Evolutionary conservation across 2,797 vertebrate species (phyloP), one percentile per base, ranked within the genome.

Genomic region (Salarias fasciatus): DNA sequence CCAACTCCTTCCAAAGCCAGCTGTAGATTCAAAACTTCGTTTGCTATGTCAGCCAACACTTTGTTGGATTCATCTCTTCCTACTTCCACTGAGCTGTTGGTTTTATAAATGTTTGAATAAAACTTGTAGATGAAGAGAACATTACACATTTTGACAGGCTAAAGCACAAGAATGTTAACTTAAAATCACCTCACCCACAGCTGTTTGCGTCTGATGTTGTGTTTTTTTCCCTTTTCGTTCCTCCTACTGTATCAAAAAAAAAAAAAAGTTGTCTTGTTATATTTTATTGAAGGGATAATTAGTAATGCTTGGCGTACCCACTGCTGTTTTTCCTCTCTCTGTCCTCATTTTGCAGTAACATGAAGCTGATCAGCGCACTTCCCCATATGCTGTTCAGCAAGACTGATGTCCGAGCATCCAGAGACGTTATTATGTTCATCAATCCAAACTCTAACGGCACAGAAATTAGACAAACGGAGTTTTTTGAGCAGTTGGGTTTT

Each of bases 401-500:
- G 29, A 42, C 35, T 15, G 66, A 47, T 13, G 48, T 43, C 18
- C 47, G 14, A 56, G 51, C 6, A n/a, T n/a, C n/a, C n/a, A n/a
- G n/a, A n/a, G n/a, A n/a, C n/a, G 33, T 6, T 35, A 35, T n/a
- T n/a, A n/a, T n/a, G n/a, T n/a, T n/a, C 33, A 35, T 35, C 33
- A 9, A 6, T 35, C 35, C 33, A 9, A 1, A 6, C 5, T 35
- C 33, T 2, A 1, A 6, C 33, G 6, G 33, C 33, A 1, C 33
- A 30, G 31, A 79, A 80, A 69, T 78, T 50, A 78, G 64, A 77
- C 71, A 63, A 77, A 69, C 50, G 24, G 31, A 52, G 56, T 64
- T 65, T n/a, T 45, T 59, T 28, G n/a, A 63, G 53, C 49, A 31
- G 46, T 1, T 3, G 59, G 60, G 59, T 45, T 62, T 69, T 82